These are phyloP conservation scores for Carapus acus DNA, from an alignment of 2,797 vertebrate genomes.

Conservation along the genomic window DNA sequence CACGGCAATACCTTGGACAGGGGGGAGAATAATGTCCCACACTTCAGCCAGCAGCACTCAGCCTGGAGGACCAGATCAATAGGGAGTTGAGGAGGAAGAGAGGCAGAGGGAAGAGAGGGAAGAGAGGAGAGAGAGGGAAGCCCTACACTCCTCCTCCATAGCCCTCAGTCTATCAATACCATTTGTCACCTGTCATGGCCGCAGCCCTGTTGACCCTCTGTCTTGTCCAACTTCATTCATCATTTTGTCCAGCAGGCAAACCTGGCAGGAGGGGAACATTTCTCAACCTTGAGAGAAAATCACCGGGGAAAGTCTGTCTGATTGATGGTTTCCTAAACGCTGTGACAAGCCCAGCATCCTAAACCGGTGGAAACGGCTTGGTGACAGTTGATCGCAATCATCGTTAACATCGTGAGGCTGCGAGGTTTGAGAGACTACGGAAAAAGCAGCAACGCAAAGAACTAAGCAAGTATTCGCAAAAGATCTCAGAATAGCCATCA, in stretches of 20 bases:
- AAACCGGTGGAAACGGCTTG: background rate
- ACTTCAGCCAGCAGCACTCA: constrained; percentile 19
- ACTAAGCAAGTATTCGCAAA: too few species aligned
- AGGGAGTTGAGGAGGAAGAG: constrained; percentile 27
- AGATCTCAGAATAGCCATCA: constrained; percentile 3
- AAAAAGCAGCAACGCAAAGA: background rate
- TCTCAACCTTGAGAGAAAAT: constrained; percentile 46
- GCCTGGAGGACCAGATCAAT: constrained; percentile 41
- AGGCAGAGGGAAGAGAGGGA: constrained; percentile 25
- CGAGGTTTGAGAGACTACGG: constrained; percentile 1
- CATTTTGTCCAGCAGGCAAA: constrained; percentile 29
- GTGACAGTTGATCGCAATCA: constrained; percentile 25
- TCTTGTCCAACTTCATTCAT: constrained; percentile 41
- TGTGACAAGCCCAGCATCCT: constrained; percentile 10
- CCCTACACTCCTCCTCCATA: constrained; percentile 26
- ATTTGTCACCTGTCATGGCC: constrained; percentile 50
- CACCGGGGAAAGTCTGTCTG: constrained; percentile 29
- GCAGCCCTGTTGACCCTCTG: constrained; percentile 24
- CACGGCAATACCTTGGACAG: constrained; percentile 23
- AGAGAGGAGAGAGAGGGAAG: constrained; percentile 31
- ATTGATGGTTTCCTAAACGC: constrained; percentile 22
- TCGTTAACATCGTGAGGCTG: constrained; percentile 20
- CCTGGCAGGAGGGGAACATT: constrained; percentile 30
- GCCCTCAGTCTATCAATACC: constrained; percentile 46
- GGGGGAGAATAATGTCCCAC: constrained; percentile 35